Evolutionary conservation across 2,797 vertebrate genomes (phyloP).

Genomic region (Trachops cirrhosus): DNA sequence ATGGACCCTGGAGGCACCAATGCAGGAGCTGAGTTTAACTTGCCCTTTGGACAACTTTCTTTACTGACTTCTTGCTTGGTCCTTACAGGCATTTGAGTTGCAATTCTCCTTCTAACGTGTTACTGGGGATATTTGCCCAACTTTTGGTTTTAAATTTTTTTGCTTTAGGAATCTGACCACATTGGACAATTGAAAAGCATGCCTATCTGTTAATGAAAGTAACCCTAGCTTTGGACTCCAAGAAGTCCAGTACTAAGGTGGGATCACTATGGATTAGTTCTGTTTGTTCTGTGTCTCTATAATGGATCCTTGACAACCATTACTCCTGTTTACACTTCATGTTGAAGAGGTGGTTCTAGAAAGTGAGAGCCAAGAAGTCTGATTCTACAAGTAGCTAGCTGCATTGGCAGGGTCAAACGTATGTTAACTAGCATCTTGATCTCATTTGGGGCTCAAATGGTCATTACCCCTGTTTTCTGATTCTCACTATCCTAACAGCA

Average conservation of each 20-base stretch:
- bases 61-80: not conserved
- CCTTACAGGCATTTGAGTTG: not conserved
- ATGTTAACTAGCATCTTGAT: not conserved
- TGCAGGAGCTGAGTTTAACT: not conserved
- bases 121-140: not conserved
- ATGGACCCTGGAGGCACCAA: not conserved
- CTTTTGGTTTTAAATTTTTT: not conserved
- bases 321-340: not conserved
- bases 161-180: not conserved
- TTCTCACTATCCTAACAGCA: not conserved
- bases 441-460: not conserved
- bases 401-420: not conserved
- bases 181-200: not conserved
- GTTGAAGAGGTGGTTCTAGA: not conserved
- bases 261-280: not conserved
- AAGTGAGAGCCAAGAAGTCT: not conserved
- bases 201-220: not conserved
- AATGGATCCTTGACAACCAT: not conserved
- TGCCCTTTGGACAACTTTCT: not conserved
- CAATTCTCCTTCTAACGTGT: not conserved
- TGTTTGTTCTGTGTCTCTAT: not conserved
- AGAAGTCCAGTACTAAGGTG: not conserved
- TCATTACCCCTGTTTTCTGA: not conserved
- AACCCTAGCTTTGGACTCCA: not conserved
- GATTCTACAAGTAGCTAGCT: not conserved